These are phyloP conservation scores for Falco biarmicus DNA, from an alignment of 2,797 vertebrate genomes.

Conservation along the genomic window DNA sequence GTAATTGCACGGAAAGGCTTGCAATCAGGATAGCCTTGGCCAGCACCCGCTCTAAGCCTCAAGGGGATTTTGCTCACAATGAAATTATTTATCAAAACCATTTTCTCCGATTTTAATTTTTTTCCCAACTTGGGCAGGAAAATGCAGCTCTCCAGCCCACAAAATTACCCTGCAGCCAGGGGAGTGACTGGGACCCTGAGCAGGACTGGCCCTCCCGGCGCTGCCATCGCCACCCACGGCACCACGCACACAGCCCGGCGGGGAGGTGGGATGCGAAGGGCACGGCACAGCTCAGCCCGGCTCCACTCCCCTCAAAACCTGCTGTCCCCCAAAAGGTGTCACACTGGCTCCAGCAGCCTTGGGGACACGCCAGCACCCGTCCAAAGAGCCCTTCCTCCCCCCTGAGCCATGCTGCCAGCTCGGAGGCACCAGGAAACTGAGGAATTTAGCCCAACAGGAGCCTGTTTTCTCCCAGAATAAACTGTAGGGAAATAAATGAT, in stretches of 20 bases:
- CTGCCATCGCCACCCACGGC: fast-evolving
- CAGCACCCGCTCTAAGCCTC: conserved; percentile 41
- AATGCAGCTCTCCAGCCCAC: background rate
- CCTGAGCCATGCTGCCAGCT: background rate
- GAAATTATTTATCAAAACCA: conserved; percentile 58
- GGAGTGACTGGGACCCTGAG: background rate
- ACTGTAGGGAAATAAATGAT: background rate
- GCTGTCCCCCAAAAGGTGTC: background rate
- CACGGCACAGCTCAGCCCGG: background rate
- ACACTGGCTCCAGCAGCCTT: background rate
- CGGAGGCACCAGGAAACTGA: background rate
- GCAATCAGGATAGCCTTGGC: conserved; percentile 58
- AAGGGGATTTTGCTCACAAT: conserved; percentile 38
- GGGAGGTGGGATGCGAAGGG: background rate
- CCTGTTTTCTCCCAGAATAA: background rate
- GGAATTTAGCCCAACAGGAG: background rate
- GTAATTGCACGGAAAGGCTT: conserved; percentile 54
- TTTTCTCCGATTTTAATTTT: conserved; percentile 17
- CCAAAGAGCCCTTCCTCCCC: background rate
- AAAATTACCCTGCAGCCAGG: background rate
- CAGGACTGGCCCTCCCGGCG: background rate
- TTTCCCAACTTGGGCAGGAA: background rate
- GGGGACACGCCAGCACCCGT: background rate
- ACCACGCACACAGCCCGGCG: fast-evolving
- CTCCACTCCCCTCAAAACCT: background rate